Percentiles rank a stretch among this genome's conserved stretches.
These are phyloP conservation scores for Betta splendens DNA, from an alignment of 2,797 vertebrate genomes.

Conservation along the genomic window DNA sequence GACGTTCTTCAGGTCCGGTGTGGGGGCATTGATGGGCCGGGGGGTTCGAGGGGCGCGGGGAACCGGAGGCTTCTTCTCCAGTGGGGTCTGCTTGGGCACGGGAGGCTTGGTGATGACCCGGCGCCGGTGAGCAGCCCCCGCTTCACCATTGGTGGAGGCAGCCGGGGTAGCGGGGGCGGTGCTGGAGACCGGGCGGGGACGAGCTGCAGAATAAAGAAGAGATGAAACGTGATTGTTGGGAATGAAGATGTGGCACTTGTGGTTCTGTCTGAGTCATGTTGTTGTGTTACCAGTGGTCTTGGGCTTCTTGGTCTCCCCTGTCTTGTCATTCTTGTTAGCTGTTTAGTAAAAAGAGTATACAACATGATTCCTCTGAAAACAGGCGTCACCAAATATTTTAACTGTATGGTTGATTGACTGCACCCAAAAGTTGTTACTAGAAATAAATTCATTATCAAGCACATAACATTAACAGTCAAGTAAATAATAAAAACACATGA, in stretches of 20 bases:
- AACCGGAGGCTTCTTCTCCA: slow-evolving; percentile 81
- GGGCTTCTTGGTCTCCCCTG: slow-evolving; percentile 85
- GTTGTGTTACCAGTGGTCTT: slow-evolving; percentile 84
- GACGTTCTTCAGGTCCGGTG: slow-evolving; percentile 90
- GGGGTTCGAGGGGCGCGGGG: slow-evolving; percentile 76
- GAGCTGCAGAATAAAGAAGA: slow-evolving; percentile 53
- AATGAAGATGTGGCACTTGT: neutral
- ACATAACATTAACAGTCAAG: too few species aligned
- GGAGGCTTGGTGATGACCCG: slow-evolving; percentile 83
- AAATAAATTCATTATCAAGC: too few species aligned
- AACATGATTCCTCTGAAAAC: neutral
- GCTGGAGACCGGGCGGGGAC: slow-evolving; percentile 59
- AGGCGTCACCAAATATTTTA: neutral
- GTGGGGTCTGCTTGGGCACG: slow-evolving; percentile 77
- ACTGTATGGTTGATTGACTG: neutral
- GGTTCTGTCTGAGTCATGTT: neutral
- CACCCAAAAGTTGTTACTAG: too few species aligned
- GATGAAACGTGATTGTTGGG: neutral
- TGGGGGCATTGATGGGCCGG: slow-evolving; percentile 77
- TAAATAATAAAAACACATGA: too few species aligned
- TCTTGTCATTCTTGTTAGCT: slow-evolving; percentile 89
- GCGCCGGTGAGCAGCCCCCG: slow-evolving; percentile 58
- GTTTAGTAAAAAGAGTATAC: slow-evolving; percentile 18
- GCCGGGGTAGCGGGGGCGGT: slow-evolving; percentile 65
- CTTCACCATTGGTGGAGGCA: slow-evolving; percentile 71